These are phyloP conservation scores for Dicaeum eximium DNA, from an alignment of 2,113 vertebrate species.

Conservation along the genomic window DNA sequence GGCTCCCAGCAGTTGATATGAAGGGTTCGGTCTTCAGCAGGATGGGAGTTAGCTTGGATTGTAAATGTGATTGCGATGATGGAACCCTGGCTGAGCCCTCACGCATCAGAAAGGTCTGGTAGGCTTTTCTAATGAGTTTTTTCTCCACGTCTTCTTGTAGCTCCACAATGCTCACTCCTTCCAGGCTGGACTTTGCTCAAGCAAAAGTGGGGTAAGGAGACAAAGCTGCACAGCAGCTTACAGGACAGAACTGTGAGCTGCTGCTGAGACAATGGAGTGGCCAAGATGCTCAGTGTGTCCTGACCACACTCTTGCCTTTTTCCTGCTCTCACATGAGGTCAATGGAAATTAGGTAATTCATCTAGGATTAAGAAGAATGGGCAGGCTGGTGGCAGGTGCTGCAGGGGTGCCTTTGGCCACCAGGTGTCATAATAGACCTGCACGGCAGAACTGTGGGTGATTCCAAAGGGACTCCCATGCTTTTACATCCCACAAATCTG, in stretches of 20 bases:
- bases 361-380: not conserved
- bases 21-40: not conserved
- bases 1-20: not conserved
- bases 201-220: not conserved
- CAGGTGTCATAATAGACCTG: constrained; percentile 23
- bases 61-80: not conserved
- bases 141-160: not conserved
- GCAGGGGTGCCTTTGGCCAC: constrained; percentile 13
- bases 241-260: not conserved
- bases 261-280: not conserved
- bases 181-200: not conserved
- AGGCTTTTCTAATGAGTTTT: not conserved
- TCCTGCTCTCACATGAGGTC: not conserved
- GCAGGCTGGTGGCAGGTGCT: not conserved
- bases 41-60: not conserved
- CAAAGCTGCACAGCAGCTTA: not conserved
- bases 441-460: not conserved
- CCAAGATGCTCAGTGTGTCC: not conserved
- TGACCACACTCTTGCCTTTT: not conserved
- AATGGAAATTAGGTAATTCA: not conserved
- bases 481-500: not conserved
- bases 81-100: not conserved
- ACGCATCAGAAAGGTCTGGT: not conserved
- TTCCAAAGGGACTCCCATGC: not conserved
- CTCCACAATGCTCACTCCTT: not conserved